phyloP scores from a whole-genome alignment of 2,113 vertebrate genomes.

The Oryzias woworae region DNA sequence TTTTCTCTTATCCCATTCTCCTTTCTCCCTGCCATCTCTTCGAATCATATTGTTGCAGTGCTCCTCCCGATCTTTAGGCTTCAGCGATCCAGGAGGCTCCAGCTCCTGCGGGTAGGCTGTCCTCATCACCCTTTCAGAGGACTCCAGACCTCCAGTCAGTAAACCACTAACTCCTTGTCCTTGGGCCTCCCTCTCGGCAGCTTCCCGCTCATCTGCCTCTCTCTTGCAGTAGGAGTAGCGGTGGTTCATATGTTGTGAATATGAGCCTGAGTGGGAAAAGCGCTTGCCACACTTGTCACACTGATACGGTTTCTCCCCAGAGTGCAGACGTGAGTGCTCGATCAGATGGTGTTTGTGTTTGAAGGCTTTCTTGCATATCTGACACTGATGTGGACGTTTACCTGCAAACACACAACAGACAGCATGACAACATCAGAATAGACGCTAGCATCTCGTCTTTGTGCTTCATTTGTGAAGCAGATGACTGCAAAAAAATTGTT shows the following conservation, averaged over 20 bases:
- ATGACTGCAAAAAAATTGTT: no score
- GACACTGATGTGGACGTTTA: slow-evolving; percentile 97
- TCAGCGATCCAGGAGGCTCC: slow-evolving; percentile 87
- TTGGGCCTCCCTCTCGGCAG: slow-evolving; percentile 87
- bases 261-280: slow-evolving; percentile 97
- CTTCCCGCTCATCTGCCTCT: slow-evolving; percentile 94
- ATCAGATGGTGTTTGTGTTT: slow-evolving; percentile 99
- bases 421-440: slow-evolving; percentile 15
- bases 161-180: slow-evolving; percentile 85
- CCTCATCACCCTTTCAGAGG: slow-evolving; percentile 91
- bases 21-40: slow-evolving; percentile 80
- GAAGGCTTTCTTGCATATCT: slow-evolving; percentile 98
- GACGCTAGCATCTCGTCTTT: not conserved
- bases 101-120: slow-evolving; percentile 91
- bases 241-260: slow-evolving; percentile 99
- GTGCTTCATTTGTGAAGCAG: no score
- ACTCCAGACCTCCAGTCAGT: slow-evolving; percentile 86
- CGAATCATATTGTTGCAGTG: slow-evolving; percentile 78
- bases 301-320: slow-evolving; percentile 87
- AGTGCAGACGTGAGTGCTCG: slow-evolving; percentile 95
- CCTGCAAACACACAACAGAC: slow-evolving; percentile 78
- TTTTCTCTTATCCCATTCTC: slow-evolving; percentile 80
- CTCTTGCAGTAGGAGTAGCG: slow-evolving; percentile 98
- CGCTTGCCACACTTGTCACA: slow-evolving; percentile 87
- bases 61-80: slow-evolving; percentile 85